Percentiles rank a stretch among this genome's conserved stretches.
phyloP scores from a whole-genome alignment of 2,888 invertebrate species.

The Nymphalis c-album region DNA sequence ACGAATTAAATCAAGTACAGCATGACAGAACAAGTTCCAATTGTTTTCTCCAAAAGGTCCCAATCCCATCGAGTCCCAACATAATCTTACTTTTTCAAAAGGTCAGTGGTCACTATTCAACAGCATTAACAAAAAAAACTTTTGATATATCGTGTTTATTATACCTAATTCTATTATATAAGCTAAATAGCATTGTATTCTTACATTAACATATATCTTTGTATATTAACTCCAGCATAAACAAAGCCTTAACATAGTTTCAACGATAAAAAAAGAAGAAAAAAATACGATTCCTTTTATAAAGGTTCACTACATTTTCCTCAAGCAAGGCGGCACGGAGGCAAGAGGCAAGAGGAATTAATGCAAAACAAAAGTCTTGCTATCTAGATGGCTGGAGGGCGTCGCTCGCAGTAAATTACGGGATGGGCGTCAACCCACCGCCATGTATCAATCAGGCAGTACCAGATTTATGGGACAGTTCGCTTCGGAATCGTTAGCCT shows the following conservation, averaged over 20 bases:
- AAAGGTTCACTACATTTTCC: constrained; percentile 20
- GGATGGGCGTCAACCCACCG: constrained; percentile 83
- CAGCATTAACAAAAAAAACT: too few relatives aligned
- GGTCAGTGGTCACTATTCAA: too few relatives aligned
- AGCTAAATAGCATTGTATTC: too few relatives aligned
- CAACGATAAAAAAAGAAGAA: constrained; percentile 8
- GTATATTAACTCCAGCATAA: background rate
- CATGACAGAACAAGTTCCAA: too few relatives aligned
- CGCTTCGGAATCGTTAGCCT: constrained; percentile 80
- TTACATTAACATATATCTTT: too few relatives aligned
- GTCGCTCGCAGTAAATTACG: constrained; percentile 84
- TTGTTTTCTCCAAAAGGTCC: too few relatives aligned
- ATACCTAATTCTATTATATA: too few relatives aligned
- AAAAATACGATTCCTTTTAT: constrained; percentile 30
- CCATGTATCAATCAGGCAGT: constrained; percentile 80
- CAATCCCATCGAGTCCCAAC: too few relatives aligned
- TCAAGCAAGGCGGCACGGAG: constrained; percentile 32
- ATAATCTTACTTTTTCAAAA: too few relatives aligned
- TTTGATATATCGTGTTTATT: too few relatives aligned
- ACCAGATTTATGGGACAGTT: constrained; percentile 79
- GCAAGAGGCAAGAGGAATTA: constrained; percentile 77
- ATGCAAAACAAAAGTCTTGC: constrained; percentile 80
- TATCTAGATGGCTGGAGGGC: constrained; percentile 82
- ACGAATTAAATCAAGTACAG: too few relatives aligned
- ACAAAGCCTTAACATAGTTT: constrained; percentile 9